phyloP scores from a whole-genome alignment of 2,113 vertebrate genomes.

The Dipodomys stephensi region DNA sequence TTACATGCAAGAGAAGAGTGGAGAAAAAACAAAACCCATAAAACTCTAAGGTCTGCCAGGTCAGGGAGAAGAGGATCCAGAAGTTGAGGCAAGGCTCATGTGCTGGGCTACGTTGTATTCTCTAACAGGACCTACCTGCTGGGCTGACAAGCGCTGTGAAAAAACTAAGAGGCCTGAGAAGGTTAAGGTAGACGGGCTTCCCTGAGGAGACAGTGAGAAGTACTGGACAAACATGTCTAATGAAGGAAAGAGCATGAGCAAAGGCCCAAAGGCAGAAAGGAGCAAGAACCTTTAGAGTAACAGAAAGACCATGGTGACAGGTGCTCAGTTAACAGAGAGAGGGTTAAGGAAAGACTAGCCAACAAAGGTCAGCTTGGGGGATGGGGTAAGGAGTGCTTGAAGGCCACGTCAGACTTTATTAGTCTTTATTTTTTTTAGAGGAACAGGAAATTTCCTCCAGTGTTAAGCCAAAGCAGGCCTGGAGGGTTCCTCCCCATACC shows the following conservation, averaged over 20 bases:
- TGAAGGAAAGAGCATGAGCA: slow-evolving; percentile 27
- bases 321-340: slow-evolving; percentile 16
- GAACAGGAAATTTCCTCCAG: not conserved
- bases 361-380: not conserved
- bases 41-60: not conserved
- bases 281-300: slow-evolving; percentile 22
- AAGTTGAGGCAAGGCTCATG: not conserved
- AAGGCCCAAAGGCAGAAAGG: slow-evolving; percentile 29
- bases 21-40: slow-evolving; percentile 14
- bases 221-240: slow-evolving; percentile 22
- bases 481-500: not conserved
- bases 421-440: slow-evolving; percentile 65
- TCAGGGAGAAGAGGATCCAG: not conserved
- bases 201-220: not conserved
- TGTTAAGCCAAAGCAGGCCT: slow-evolving; percentile 47
- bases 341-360: not conserved
- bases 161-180: not conserved
- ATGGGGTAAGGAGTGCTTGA: not conserved
- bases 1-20: slow-evolving; percentile 32
- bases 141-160: not conserved
- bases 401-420: not conserved
- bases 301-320: slow-evolving; percentile 28
- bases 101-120: not conserved
- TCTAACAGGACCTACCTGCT: not conserved
- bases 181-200: not conserved